phyloP scores from a whole-genome alignment of 2,113 vertebrate genomes.

The Thalassarche chlororhynchos region DNA sequence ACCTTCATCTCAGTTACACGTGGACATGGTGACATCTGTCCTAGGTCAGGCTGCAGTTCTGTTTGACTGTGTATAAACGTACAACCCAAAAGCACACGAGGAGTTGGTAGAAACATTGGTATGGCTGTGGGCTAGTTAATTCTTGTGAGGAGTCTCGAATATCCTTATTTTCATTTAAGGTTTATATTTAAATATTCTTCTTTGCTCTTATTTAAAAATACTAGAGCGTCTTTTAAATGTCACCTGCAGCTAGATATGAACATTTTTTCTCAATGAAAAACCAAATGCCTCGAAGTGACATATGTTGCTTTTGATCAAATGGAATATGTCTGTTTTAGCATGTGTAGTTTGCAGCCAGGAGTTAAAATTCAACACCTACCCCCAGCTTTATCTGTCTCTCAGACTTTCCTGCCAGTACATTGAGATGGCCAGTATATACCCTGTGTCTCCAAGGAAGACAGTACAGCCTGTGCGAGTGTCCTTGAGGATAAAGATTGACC shows the following conservation, averaged over 20 bases:
- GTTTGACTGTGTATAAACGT: not conserved
- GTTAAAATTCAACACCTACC: not conserved
- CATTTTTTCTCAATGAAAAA: not conserved
- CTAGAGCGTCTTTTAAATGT: not conserved
- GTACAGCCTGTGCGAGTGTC: not conserved
- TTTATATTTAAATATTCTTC: not conserved
- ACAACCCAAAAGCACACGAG: not conserved
- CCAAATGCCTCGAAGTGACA: not conserved
- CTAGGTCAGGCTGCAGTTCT: not conserved
- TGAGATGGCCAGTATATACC: not conserved
- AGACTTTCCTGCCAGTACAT: not conserved
- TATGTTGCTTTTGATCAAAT: not conserved
- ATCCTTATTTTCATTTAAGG: not conserved
- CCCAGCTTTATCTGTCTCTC: not conserved
- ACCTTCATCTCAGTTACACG: not conserved
- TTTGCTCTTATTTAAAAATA: not conserved
- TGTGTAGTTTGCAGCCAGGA: not conserved
- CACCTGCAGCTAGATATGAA: not conserved
- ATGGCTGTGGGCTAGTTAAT: not conserved
- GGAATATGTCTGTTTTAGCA: not conserved
- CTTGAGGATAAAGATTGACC: not conserved
- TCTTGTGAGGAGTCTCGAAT: not conserved
- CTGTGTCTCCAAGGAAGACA: not conserved
- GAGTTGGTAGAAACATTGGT: not conserved
- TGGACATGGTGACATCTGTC: not conserved